Evolutionary conservation across 2,797 vertebrate genomes (phyloP).

Genomic region (Netta rufina): DNA sequence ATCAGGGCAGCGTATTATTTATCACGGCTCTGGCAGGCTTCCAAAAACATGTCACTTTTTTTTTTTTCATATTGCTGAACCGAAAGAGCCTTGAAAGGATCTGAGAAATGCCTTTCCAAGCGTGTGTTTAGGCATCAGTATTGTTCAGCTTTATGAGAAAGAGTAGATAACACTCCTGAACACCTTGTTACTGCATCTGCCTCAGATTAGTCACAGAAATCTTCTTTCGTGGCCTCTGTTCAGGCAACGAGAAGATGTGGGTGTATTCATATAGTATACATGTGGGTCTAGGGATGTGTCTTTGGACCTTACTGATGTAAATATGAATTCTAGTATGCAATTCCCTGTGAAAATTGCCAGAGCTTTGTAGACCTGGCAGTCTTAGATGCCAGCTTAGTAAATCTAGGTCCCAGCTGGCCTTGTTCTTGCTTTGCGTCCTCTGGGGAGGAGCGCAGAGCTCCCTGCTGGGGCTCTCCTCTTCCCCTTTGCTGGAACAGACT

Average conservation of each 20-base stretch:
- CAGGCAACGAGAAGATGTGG: not conserved
- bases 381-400: not conserved
- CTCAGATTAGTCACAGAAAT: not conserved
- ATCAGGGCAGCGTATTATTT: slow-evolving; percentile 52
- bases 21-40: not conserved
- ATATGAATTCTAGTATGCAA: not conserved
- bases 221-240: not conserved
- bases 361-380: not conserved
- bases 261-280: not conserved
- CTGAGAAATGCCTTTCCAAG: slow-evolving; percentile 15
- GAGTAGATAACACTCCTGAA: not conserved
- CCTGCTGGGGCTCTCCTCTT: not conserved
- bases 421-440: not conserved
- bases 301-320: not conserved
- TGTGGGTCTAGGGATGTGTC: not conserved
- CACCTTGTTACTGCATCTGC: not conserved
- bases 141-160: slow-evolving; percentile 6
- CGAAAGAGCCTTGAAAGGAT: not conserved
- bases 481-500: not conserved
- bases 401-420: not conserved
- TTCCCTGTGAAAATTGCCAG: not conserved
- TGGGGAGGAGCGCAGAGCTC: not conserved
- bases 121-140: not conserved
- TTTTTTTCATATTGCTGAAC: slow-evolving; percentile 13
- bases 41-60: not conserved